Base-by-base conservation (phyloP, 1,140 invertebrate species). In the Scaptomyza pallida region DNA sequence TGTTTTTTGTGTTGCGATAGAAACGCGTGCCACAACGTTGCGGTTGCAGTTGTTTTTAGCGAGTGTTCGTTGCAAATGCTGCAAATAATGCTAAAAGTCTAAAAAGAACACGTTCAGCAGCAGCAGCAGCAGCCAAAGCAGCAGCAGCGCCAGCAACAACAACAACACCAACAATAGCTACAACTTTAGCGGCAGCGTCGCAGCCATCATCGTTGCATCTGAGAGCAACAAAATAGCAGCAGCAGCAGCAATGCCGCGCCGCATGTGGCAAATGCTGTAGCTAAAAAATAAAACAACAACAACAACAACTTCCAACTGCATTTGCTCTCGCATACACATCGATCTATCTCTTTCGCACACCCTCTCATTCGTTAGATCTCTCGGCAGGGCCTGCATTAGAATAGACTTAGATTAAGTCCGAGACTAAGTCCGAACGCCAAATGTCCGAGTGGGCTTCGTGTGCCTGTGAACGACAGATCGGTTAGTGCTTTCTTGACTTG, bases 21-120 rank as follows among this genome's bases (percentile, higher is more conserved):
- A 89, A 89, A 89, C 89, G 89, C 89, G 89, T 90, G 89, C 89
- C 89, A 90, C 89, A 90, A 90, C 89, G 78, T 90, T 90, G 89
- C 89, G 85, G 89, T 83, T 90, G 89, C 89, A 90, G 89, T 90
- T 90, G 89, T 90, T 89, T 90, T 86, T 88, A 89, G 89, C 89
- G 89, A 90, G 89, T 90, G 89, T 81, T 90, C 89, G 89, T 89
- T 90, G 89, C 89, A 89, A 90, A 90, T 90, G 85, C 85, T 82
- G 83, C 85, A 90, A 89, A 86, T 90, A 86, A 86, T 89, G 89
- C 89, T 89, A 86, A 90, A 90, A 90, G 83, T 86, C 82, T 86
- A 86, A 86, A 86, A 86, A 88, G 82, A 86, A 86, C 82, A 86
- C 82, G 82, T 86, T 85, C 82, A 88, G 78, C 78, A 63, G 80